Percentiles rank a stretch among this genome's conserved stretches.
Evolutionary conservation across 2,113 vertebrate species (phyloP).

Genomic region (Cyanistes caeruleus): DNA sequence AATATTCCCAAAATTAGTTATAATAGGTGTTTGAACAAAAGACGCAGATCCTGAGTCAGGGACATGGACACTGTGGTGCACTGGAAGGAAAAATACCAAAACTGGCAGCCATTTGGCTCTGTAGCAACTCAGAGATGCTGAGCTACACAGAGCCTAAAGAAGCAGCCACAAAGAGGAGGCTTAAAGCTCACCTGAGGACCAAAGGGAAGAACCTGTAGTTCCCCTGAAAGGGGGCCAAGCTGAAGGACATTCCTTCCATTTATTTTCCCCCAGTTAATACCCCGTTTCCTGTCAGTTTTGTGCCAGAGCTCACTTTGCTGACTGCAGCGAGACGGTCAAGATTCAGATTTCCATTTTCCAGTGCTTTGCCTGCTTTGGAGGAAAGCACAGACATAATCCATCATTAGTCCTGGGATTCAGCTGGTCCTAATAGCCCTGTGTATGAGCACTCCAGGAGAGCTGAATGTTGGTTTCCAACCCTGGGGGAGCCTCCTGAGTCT

Average conservation of each 20-base stretch:
- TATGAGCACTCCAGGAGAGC: neutral
- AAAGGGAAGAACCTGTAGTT: neutral
- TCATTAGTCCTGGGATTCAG: neutral
- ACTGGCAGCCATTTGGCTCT: neutral
- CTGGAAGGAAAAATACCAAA: neutral
- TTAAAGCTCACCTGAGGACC: neutral
- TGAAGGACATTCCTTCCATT: neutral
- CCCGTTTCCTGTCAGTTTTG: neutral
- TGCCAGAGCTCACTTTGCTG: constrained; percentile 9
- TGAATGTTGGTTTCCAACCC: neutral
- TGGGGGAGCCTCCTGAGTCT: neutral
- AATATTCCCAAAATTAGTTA: neutral
- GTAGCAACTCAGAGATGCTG: neutral
- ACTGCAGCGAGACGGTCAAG: neutral
- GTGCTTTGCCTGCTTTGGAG: neutral
- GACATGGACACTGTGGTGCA: neutral
- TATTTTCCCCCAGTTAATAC: neutral
- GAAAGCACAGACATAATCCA: neutral
- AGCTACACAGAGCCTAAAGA: neutral
- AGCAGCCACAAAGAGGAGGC: neutral
- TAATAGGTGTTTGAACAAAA: neutral
- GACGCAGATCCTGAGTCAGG: neutral
- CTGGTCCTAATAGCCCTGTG: neutral
- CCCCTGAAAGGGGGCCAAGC: neutral
- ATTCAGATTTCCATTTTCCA: constrained; percentile 12